phyloP scores from a whole-genome alignment of 2,888 invertebrate species.

The Acanthosepion esculentum region DNA sequence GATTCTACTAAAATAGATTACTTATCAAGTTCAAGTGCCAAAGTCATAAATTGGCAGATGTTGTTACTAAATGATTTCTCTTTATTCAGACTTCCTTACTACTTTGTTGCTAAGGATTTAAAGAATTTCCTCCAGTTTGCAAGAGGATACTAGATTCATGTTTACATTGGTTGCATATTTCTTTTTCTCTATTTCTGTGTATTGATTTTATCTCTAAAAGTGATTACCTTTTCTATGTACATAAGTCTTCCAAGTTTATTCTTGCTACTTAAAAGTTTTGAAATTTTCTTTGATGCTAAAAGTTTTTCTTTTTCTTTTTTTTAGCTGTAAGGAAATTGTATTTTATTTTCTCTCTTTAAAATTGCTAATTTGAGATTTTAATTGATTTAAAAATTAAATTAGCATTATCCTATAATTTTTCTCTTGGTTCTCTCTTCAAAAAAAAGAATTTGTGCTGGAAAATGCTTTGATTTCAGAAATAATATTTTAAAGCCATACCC shows the following conservation, averaged over 20 bases:
- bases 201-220: not conserved
- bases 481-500: not conserved
- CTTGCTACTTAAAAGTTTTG: not conserved
- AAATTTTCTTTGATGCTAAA: no score
- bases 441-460: not conserved
- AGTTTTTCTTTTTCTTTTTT: no score
- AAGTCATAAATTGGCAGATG: no score
- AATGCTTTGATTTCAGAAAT: not conserved
- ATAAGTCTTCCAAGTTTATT: not conserved
- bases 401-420: not conserved
- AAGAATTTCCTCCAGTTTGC: not conserved
- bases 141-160: no score
- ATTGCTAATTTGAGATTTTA: not conserved
- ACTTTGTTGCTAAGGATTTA: not conserved
- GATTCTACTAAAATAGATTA: no score
- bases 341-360: no score
- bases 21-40: no score
- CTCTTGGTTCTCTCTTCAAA: not conserved
- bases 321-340: no score
- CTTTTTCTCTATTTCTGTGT: no score
- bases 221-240: not conserved
- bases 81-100: no score
- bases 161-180: no score
- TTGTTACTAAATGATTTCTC: no score
- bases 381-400: not conserved